Base-by-base conservation (phyloP, 1,140 invertebrate species). In the Propsilocerus akamusi region DNA sequence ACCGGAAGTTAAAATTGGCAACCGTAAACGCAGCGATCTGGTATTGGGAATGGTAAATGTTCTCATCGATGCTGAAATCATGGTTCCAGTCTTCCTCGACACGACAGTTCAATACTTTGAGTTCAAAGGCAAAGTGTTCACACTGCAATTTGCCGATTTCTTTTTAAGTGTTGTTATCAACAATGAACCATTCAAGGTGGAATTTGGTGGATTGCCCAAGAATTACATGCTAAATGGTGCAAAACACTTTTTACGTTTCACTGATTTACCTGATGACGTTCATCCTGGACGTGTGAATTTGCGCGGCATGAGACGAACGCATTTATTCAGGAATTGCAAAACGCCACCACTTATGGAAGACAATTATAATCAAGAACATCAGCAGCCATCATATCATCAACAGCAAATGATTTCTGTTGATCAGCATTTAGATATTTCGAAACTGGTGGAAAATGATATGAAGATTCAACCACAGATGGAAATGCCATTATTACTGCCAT, bases 181-280 rank as follows among this genome's bases (percentile, higher is more conserved):
- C 60, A 86, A 87, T 34, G 73, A 78, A 56, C 78, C 83, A 2
- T 88, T 89, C 60, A 76, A 80, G 60, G 77, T 86, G 2, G 81
- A 90, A 53, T 97, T 94, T 71, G 93, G 92, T 46, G 93, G 91
- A 8, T 71, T 94, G 32, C 91, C 92, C 0, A 88, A 91, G 58
- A 81, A 89, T 1, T 81, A 94, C 49, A 74, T 82, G 48, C 72
- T 95, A 24, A 76, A 79, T 22, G 81, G 79, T 17, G 78, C 80
- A 52, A 83, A 83, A 54, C 85, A 91, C 64, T 91, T 84, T 56
- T 75, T 97, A 20, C 70, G 87, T 26, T 79, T 94, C 53, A 75
- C 83, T 0, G 81, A 83, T 0, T 66, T 93, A 48, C 86, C 91
- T 0, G 76, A 79, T 48, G 79, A 82, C 23, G 69, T 84, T 3